phyloP scores from a whole-genome alignment of 35 echinoderm and acorn worm genomes.

The Diadema setosum region DNA sequence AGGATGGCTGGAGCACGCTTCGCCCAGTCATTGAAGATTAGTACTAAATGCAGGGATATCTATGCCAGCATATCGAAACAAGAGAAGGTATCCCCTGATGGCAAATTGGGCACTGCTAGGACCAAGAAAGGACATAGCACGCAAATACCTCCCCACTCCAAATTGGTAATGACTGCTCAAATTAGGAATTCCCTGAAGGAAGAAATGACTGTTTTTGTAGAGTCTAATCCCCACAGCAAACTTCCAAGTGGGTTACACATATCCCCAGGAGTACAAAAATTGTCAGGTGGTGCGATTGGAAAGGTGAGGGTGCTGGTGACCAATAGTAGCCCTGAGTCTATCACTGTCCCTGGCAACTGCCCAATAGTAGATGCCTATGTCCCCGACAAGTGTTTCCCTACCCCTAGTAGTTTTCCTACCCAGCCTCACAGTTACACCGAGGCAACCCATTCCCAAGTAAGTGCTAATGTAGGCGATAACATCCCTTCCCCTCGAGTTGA shows the following conservation, averaged over 20 bases:
- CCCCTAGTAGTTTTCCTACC: too few species aligned
- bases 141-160: too few species aligned
- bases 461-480: too few species aligned
- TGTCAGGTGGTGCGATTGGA: conserved; percentile 12
- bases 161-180: too few species aligned
- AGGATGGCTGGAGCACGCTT: conserved; percentile 8
- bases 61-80: conserved; percentile 10
- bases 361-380: conserved; percentile 16
- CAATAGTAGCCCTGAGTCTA: neutral
- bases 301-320: neutral
- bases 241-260: conserved; percentile 24
- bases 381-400: conserved; percentile 38
- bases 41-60: conserved; percentile 1
- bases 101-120: conserved; percentile 27
- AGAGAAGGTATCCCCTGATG: neutral
- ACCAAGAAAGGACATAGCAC: neutral
- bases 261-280: conserved; percentile 1
- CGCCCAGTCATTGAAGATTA: conserved; percentile 14
- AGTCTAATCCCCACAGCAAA: neutral
- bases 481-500: too few species aligned
- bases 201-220: neutral
- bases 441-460: too few species aligned
- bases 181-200: neutral
- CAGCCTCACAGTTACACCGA: too few species aligned
- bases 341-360: conserved; percentile 19